Conservation (phyloP, 2,113 vertebrate genomes). For the Ceratotherium simum region DNA sequence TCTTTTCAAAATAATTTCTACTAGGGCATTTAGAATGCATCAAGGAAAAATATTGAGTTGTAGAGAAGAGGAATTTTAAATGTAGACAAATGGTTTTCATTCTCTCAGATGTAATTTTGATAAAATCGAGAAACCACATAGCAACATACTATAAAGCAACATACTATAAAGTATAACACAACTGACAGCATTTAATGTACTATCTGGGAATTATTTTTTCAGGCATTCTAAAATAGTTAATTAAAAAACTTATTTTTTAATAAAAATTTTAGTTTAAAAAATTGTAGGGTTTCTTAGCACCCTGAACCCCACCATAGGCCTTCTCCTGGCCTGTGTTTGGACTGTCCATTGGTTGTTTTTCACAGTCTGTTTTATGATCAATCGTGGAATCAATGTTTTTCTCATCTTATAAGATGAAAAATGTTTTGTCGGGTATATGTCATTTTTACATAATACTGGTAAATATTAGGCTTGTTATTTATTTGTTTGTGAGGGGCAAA, state of each 20-base stretch:
- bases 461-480: neutral
- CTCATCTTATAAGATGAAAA: neutral
- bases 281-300: neutral
- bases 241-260: constrained; percentile 20
- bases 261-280: constrained; percentile 37
- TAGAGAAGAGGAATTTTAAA: constrained; percentile 74
- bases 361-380: neutral
- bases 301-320: neutral
- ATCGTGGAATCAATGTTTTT: neutral
- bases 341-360: neutral
- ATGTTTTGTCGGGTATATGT: neutral
- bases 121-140: constrained; percentile 42
- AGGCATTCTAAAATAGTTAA: constrained; percentile 30
- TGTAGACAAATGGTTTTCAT: constrained; percentile 78
- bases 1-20: constrained; percentile 85
- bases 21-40: constrained; percentile 73
- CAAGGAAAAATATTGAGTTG: constrained; percentile 74
- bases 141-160: neutral
- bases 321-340: neutral
- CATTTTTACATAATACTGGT: neutral
- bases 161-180: neutral
- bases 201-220: constrained; percentile 40
- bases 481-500: neutral
- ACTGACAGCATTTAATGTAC: neutral
- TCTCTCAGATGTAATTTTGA: constrained; percentile 56